Percentiles rank a stretch among this genome's conserved stretches.
phyloP scores from a whole-genome alignment of 2,888 invertebrate species.

The Molanna angustata region DNA sequence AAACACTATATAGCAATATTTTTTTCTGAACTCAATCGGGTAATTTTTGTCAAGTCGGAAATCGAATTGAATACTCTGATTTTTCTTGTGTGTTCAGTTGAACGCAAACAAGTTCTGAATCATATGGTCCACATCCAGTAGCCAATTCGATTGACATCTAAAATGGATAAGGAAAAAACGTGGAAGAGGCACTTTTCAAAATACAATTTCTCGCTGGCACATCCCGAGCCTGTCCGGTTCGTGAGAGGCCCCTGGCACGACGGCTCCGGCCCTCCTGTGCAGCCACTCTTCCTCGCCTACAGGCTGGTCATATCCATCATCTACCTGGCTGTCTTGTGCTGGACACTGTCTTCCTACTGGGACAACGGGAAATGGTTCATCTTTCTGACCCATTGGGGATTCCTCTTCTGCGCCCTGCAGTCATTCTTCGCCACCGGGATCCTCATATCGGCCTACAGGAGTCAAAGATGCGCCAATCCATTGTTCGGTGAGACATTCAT shows the following conservation, averaged over 20 bases:
- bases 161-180: constrained; percentile 14
- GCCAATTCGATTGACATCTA: no score
- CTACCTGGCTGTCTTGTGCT: constrained; percentile 16
- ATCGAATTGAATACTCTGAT: no score
- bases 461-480: constrained; percentile 8
- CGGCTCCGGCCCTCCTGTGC: constrained; percentile 5
- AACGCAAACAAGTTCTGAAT: no score
- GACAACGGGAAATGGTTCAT: constrained; percentile 50
- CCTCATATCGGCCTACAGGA: constrained; percentile 45
- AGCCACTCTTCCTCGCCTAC: constrained; percentile 20
- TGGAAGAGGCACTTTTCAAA: constrained; percentile 22
- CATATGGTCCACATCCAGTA: no score
- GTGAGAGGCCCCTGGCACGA: constrained; percentile 28
- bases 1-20: no score
- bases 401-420: constrained; percentile 53
- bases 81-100: no score
- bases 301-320: constrained; percentile 19
- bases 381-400: constrained; percentile 57
- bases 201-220: constrained; percentile 19
- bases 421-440: constrained; percentile 54
- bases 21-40: no score
- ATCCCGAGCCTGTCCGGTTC: constrained; percentile 25
- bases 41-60: no score
- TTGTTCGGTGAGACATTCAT: no score
- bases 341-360: constrained; percentile 25